Evolutionary conservation across 2,797 vertebrate species (phyloP).

Genomic region (Tokudaia muenninki): DNA sequence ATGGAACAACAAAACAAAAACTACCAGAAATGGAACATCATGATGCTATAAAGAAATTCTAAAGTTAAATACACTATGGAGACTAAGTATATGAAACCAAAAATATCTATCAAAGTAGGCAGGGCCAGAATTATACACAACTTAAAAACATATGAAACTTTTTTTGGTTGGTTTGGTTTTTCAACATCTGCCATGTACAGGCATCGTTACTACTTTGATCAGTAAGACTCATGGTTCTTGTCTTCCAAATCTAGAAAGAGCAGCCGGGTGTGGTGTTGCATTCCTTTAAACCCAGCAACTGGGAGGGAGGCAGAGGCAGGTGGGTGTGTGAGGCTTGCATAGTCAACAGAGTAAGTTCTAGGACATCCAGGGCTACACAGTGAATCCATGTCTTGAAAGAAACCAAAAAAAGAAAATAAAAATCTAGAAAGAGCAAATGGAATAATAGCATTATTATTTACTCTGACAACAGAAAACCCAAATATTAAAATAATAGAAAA

Average conservation of each 20-base stretch:
- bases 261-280: no score
- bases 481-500: constrained; percentile 33
- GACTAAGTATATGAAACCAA: neutral
- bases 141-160: neutral
- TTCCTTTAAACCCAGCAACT: no score
- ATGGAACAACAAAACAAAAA: neutral
- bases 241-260: constrained; percentile 24
- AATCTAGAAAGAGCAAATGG: neutral
- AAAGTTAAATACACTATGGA: neutral
- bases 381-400: no score
- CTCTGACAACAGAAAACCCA: neutral
- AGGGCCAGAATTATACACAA: constrained; percentile 10
- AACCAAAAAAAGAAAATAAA: no score
- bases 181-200: constrained; percentile 46
- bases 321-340: no score
- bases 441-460: neutral
- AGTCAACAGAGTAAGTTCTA: no score
- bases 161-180: constrained; percentile 7
- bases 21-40: neutral
- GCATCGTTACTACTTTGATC: constrained; percentile 5
- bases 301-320: no score
- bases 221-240: constrained; percentile 25
- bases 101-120: neutral
- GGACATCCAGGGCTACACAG: no score
- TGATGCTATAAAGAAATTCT: constrained; percentile 40